These are phyloP conservation scores for Camptogramma bilineatum DNA, from an alignment of 2,888 invertebrate species.

Conservation along the genomic window DNA sequence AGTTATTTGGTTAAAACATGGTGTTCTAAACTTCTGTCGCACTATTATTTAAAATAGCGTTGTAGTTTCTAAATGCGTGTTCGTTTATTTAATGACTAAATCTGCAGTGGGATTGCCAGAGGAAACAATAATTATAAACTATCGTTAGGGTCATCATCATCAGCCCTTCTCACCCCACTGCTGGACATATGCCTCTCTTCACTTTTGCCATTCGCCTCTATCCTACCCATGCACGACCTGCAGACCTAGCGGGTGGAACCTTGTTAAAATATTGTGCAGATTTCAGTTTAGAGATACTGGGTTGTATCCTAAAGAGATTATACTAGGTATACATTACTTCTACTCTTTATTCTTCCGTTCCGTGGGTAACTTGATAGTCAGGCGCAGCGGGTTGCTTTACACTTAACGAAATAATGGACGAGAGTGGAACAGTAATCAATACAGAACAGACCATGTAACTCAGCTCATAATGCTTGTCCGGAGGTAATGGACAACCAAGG, in stretches of 20 bases:
- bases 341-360: constrained; percentile 45
- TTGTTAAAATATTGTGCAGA: too few species aligned
- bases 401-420: constrained; percentile 40
- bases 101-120: too few species aligned
- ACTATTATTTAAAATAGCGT: constrained; percentile 4
- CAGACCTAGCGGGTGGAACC: too few species aligned
- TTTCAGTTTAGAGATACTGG: too few species aligned
- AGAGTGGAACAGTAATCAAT: constrained; percentile 17
- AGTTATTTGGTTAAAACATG: constrained; percentile 2
- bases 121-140: too few species aligned
- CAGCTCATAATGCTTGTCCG: background rate
- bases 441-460: constrained; percentile 1
- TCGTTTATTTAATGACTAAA: background rate
- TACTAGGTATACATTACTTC: too few species aligned
- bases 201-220: too few species aligned
- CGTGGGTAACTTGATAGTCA: constrained; percentile 52
- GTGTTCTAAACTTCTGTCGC: background rate
- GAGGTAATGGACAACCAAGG: background rate
- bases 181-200: too few species aligned
- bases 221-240: too few species aligned
- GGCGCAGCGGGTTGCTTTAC: constrained; percentile 28
- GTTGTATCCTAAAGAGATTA: too few species aligned
- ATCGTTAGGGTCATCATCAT: too few species aligned
- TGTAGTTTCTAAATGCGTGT: background rate
- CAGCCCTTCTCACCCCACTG: too few species aligned